Evolutionary conservation across 2,888 invertebrate species (phyloP).

Genomic region (Napeogenes inachia): DNA sequence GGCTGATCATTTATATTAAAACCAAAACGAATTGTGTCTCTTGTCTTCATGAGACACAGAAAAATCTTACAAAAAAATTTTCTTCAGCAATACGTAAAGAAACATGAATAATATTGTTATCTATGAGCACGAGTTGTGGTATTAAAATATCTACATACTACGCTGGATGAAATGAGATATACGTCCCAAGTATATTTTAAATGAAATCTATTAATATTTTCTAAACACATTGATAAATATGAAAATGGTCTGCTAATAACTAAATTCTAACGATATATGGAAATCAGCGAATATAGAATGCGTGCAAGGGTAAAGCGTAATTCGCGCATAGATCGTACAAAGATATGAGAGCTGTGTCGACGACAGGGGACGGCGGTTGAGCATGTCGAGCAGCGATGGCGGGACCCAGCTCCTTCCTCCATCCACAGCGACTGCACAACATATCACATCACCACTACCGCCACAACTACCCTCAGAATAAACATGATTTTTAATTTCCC

Average conservation of each 20-base stretch:
- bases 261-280: neutral
- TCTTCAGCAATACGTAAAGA: slow-evolving; percentile 17
- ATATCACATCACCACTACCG: slow-evolving; percentile 26
- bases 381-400: slow-evolving; percentile 46
- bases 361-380: slow-evolving; percentile 52
- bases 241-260: neutral
- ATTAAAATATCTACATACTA: neutral
- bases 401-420: slow-evolving; percentile 61
- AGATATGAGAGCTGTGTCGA: slow-evolving; percentile 62
- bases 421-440: slow-evolving; percentile 78
- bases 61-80: slow-evolving; percentile 16
- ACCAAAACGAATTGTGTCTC: slow-evolving; percentile 18
- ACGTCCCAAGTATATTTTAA: neutral
- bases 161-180: neutral
- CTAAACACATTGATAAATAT: neutral
- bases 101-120: slow-evolving; percentile 14
- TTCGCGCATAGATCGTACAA: slow-evolving; percentile 52
- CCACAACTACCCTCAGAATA: neutral
- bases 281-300: slow-evolving; percentile 3
- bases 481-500: too few relatives aligned
- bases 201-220: neutral
- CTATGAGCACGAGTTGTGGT: neutral
- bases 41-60: slow-evolving; percentile 17
- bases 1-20: slow-evolving; percentile 18
- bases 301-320: slow-evolving; percentile 37